Evolutionary conservation across 2,113 vertebrate species (phyloP).

Genomic region (Bombycilla garrulus): DNA sequence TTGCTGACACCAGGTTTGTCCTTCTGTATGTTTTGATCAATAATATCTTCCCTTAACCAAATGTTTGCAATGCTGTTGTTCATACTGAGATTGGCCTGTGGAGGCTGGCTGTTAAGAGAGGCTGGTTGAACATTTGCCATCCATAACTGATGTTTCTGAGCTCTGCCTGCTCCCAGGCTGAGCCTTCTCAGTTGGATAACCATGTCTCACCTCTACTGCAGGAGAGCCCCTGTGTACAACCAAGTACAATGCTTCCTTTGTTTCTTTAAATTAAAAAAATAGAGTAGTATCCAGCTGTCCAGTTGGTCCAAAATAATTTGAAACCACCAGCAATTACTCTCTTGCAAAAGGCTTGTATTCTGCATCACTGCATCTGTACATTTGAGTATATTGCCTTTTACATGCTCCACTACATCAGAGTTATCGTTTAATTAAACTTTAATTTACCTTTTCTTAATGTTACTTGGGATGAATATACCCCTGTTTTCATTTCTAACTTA

Average conservation of each 20-base stretch:
- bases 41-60: not conserved
- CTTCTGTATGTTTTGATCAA: not conserved
- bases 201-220: not conserved
- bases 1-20: not conserved
- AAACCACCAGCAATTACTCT: not conserved
- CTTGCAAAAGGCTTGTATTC: not conserved
- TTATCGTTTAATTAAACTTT: conserved; percentile 23
- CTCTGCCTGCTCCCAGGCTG: not conserved
- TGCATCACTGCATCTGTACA: not conserved
- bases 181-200: not conserved
- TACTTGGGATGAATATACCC: not conserved
- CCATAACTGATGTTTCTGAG: not conserved
- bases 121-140: not conserved
- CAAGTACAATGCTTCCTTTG: not conserved
- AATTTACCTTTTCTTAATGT: not conserved
- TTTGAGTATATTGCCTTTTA: not conserved
- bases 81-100: not conserved
- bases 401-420: not conserved
- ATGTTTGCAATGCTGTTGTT: not conserved
- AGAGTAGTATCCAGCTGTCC: not conserved
- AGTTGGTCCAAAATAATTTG: not conserved
- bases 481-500: not conserved
- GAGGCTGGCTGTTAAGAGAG: not conserved
- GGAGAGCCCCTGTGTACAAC: not conserved
- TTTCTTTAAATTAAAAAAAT: not conserved